Percentiles rank a stretch among this genome's conserved stretches.
phyloP scores from a whole-genome alignment of 2,888 invertebrate genomes.

The Thereva nobilitata region DNA sequence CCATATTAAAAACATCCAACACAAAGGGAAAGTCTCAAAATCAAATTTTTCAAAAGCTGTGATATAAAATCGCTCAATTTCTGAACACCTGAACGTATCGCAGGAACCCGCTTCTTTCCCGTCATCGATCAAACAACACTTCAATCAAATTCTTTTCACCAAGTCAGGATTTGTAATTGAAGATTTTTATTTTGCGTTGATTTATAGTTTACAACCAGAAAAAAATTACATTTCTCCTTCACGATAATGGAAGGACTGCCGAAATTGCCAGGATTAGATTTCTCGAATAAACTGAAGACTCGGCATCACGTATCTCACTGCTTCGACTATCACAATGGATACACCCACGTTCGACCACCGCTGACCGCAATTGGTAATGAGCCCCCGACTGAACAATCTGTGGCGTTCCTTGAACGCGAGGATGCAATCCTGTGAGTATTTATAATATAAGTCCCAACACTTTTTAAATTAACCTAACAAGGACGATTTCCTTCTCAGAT shows the following conservation, averaged over 20 bases:
- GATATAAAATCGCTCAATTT: too few relatives aligned
- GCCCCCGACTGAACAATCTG: constrained; percentile 65
- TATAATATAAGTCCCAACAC: background rate
- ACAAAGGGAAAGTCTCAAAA: too few relatives aligned
- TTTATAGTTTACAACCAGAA: background rate
- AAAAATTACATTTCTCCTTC: background rate
- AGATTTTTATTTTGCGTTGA: constrained; percentile 8
- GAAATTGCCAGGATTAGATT: constrained; percentile 70
- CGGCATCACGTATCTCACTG: constrained; percentile 66
- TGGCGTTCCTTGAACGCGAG: constrained; percentile 58
- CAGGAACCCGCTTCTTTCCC: background rate
- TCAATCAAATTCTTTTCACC: too few relatives aligned
- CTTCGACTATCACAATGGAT: constrained; percentile 69
- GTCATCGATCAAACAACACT: too few relatives aligned
- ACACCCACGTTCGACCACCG: constrained; percentile 63
- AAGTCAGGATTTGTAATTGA: background rate
- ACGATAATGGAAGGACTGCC: constrained; percentile 60
- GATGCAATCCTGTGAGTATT: constrained; percentile 40
- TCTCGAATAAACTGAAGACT: constrained; percentile 67
- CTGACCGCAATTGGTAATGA: constrained; percentile 65
- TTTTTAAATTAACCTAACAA: background rate
- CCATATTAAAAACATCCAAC: too few relatives aligned
- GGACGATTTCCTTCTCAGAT: constrained; percentile 55
- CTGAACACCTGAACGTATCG: background rate
- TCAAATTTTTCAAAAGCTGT: too few relatives aligned